These are phyloP conservation scores for Axinella damicornis DNA, from an alignment of 37 sponge, comb jelly and placozoan genomes.

Conservation along the genomic window DNA sequence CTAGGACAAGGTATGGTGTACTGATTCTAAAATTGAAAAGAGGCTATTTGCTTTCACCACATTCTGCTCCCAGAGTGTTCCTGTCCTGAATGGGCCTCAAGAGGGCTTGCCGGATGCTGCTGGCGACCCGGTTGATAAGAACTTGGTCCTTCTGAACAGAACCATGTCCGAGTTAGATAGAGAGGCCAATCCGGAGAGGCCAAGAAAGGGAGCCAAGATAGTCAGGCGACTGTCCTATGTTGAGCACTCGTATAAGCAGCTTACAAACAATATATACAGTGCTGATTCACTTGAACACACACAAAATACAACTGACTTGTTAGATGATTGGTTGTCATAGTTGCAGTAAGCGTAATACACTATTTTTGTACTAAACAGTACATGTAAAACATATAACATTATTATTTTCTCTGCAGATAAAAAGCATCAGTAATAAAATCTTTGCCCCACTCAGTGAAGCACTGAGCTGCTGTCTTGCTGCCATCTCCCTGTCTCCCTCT, in stretches of 20 bases:
- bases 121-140: not conserved
- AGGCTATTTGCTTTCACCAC: too few species aligned
- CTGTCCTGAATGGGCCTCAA: not conserved
- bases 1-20: too few species aligned
- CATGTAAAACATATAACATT: too few species aligned
- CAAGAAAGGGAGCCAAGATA: conserved; percentile 12
- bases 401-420: too few species aligned
- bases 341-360: too few species aligned
- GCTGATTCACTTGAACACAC: not conserved
- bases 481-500: conserved; percentile 54
- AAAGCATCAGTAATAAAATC: too few species aligned
- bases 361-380: too few species aligned
- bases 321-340: not conserved
- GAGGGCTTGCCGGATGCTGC: not conserved
- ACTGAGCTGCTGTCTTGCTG: not conserved
- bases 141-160: conserved; percentile 34
- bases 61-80: conserved; percentile 22
- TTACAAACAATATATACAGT: conserved; percentile 48
- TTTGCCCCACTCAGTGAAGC: too few species aligned
- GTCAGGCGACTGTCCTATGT: conserved; percentile 46
- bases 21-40: too few species aligned
- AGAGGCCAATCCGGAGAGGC: conserved; percentile 15
- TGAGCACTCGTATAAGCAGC: conserved; percentile 44
- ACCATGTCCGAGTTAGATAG: conserved; percentile 33
- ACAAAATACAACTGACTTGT: conserved; percentile 2